Conservation (phyloP, 2,113 vertebrate species). For the Paramisgurnus dabryanus region DNA sequence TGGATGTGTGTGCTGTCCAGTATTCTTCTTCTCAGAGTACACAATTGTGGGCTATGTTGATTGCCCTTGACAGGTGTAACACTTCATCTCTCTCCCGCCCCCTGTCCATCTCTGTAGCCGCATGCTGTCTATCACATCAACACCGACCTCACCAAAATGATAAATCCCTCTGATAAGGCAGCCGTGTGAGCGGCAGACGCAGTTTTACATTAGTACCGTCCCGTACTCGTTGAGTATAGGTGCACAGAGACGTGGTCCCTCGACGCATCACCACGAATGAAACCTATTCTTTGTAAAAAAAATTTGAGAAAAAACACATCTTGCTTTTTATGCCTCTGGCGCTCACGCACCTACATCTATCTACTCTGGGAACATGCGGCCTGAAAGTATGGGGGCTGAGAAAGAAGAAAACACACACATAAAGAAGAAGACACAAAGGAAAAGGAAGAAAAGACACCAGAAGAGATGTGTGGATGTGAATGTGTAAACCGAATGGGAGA, state of each 20-base stretch:
- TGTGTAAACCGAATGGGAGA: slow-evolving; percentile 29
- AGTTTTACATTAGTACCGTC: slow-evolving; percentile 23
- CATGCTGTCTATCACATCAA: slow-evolving; percentile 63
- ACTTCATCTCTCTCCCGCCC: slow-evolving; percentile 64
- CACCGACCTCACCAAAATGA: slow-evolving; percentile 62
- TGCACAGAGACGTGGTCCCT: slow-evolving; percentile 41
- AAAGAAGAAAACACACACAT: slow-evolving; percentile 4
- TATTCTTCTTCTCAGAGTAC: slow-evolving; percentile 38
- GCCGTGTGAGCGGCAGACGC: slow-evolving; percentile 44
- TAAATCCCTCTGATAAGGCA: slow-evolving; percentile 65
- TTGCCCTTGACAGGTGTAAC: slow-evolving; percentile 76
- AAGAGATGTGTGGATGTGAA: slow-evolving; percentile 40
- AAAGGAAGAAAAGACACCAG: slow-evolving; percentile 32
- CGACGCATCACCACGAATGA: slow-evolving; percentile 12
- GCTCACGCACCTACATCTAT: slow-evolving; percentile 48
- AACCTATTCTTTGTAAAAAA: slow-evolving; percentile 32
- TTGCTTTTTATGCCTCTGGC: slow-evolving; percentile 48
- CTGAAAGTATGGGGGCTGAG: slow-evolving; percentile 31
- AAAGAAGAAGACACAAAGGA: slow-evolving; percentile 27
- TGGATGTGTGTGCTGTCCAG: slow-evolving; percentile 41
- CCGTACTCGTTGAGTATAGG: slow-evolving; percentile 21
- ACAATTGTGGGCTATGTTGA: slow-evolving; percentile 62
- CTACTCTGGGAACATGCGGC: slow-evolving; percentile 44
- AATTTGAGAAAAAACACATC: background rate
- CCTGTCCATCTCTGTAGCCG: slow-evolving; percentile 55